Evolutionary conservation across 2,888 invertebrate genomes (phyloP).

Genomic region (Drosophila eohydei): DNA sequence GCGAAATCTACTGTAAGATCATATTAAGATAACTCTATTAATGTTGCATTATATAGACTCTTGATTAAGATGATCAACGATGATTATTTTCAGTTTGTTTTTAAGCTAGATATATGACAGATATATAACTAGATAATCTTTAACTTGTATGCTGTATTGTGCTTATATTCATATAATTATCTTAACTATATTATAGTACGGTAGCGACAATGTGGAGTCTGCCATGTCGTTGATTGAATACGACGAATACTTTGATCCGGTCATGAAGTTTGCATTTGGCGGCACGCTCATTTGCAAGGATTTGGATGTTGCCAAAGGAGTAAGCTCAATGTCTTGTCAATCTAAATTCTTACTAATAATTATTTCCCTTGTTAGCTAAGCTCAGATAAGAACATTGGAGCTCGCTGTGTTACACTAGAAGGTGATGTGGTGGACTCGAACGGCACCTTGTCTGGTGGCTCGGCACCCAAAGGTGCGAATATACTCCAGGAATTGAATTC

Average conservation of each 20-base stretch:
- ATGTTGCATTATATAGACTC: not conserved
- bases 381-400: conserved; percentile 89
- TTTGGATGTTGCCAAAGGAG: conserved; percentile 90
- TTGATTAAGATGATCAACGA: not conserved
- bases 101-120: not conserved
- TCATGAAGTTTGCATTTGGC: conserved; percentile 96
- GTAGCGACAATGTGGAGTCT: conserved; percentile 91
- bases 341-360: not conserved
- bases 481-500: conserved; percentile 87
- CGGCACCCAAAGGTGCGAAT: conserved; percentile 87
- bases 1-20: conserved; percentile 89
- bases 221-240: conserved; percentile 92
- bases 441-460: conserved; percentile 96
- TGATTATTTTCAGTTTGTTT: too few species aligned
- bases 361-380: conserved; percentile 86
- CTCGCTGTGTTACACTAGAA: conserved; percentile 93
- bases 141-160: not conserved
- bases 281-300: conserved; percentile 92
- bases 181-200: conserved; percentile 86
- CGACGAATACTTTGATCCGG: conserved; percentile 88
- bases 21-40: not conserved
- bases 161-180: too few species aligned
- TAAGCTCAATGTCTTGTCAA: conserved; percentile 31
- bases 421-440: conserved; percentile 97
- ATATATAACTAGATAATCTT: not conserved